Conservation (phyloP, 2,888 invertebrate species). For the Junonia oenone region DNA sequence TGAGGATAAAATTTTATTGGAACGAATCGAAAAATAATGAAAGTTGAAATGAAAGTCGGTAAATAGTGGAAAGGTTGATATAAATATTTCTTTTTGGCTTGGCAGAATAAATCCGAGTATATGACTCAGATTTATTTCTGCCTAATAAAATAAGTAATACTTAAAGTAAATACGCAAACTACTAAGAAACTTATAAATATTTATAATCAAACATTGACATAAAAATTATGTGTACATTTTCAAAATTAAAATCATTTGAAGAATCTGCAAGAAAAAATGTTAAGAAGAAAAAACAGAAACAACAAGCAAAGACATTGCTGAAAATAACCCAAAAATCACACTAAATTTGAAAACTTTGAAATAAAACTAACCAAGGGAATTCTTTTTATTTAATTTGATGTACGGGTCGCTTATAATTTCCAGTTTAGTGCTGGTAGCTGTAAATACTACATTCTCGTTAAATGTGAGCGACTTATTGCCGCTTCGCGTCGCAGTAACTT, state of each 20-base stretch:
- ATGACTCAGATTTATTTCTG: too few relatives aligned
- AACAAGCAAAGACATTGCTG: background rate
- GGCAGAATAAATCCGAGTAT: too few relatives aligned
- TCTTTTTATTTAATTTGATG: background rate
- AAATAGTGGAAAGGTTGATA: background rate
- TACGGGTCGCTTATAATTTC: background rate
- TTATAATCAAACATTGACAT: too few relatives aligned
- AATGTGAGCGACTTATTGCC: background rate
- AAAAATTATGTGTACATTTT: too few relatives aligned
- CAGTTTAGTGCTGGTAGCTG: background rate
- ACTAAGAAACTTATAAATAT: too few relatives aligned
- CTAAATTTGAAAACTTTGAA: background rate
- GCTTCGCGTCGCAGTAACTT: background rate
- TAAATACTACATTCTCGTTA: background rate
- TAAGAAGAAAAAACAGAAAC: background rate
- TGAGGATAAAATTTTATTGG: background rate
- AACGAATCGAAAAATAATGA: background rate
- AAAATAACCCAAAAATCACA: background rate
- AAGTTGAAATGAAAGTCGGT: background rate
- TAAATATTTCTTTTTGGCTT: too few relatives aligned
- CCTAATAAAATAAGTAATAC: too few relatives aligned
- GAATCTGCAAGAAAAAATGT: background rate
- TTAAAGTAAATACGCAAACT: too few relatives aligned
- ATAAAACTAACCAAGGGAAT: background rate
- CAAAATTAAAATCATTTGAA: too few relatives aligned